phyloP scores from a whole-genome alignment of 2,113 vertebrate genomes.

The Microtus richardsoni region DNA sequence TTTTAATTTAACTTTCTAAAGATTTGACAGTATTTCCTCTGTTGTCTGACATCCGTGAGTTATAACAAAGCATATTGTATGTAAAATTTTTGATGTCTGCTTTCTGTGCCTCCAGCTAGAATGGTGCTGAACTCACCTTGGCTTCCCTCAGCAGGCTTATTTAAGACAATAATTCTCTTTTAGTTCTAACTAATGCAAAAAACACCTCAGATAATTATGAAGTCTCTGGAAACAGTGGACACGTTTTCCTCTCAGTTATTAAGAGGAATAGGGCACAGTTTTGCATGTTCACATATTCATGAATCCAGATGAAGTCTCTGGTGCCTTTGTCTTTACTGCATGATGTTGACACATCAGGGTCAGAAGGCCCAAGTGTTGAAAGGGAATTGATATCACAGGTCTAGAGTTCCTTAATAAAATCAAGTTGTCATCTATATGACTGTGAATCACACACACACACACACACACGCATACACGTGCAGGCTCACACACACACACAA shows the following conservation, averaged over 20 bases:
- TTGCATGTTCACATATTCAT: constrained; percentile 31
- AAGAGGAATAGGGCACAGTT: background rate
- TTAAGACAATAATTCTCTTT: background rate
- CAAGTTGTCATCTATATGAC: background rate
- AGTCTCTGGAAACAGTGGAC: background rate
- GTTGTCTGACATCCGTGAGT: background rate
- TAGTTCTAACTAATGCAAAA: background rate
- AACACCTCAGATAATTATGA: background rate
- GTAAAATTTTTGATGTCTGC: background rate
- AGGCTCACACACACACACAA: background rate
- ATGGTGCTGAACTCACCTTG: background rate
- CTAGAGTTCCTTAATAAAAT: constrained; percentile 65
- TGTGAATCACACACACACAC: background rate
- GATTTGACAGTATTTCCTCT: constrained; percentile 19
- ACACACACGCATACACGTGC: too few relatives aligned
- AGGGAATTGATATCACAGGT: constrained; percentile 32
- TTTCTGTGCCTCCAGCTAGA: background rate
- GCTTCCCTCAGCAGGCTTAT: background rate
- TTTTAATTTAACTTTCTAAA: background rate
- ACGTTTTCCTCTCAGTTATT: background rate
- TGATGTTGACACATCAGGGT: constrained; percentile 1
- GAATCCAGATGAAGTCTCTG: constrained; percentile 27
- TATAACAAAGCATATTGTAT: background rate
- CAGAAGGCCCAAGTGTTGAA: background rate
- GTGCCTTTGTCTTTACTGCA: background rate